Percentiles rank a stretch among this genome's conserved stretches.
These are phyloP conservation scores for Panulirus ornatus DNA, from an alignment of 1,140 invertebrate species.

Conservation along the genomic window DNA sequence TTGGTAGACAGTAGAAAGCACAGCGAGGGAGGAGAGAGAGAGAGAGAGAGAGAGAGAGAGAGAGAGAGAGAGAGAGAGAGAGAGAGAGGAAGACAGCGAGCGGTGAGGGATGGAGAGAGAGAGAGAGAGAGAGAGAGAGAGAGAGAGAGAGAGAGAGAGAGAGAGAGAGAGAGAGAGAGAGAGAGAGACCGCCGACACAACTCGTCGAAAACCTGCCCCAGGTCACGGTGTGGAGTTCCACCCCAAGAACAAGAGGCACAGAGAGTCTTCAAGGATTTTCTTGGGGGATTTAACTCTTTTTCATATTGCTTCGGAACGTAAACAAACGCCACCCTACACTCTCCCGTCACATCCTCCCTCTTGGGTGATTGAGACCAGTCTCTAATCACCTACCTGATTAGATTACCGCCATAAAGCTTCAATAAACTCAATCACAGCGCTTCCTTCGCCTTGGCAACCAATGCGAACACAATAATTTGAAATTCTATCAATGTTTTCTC, in stretches of 20 bases:
- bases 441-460: neutral
- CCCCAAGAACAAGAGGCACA: slow-evolving; percentile 41
- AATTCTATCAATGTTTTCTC: slow-evolving; percentile 58
- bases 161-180: neutral
- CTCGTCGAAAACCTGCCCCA: slow-evolving; percentile 37
- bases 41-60: slow-evolving; percentile 33
- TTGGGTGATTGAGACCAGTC: too few relatives aligned
- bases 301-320: slow-evolving; percentile 38
- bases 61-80: neutral
- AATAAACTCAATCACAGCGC: neutral
- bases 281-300: slow-evolving; percentile 20
- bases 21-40: neutral
- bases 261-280: neutral
- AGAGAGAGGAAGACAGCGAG: too few relatives aligned
- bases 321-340: neutral
- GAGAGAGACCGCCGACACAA: slow-evolving; percentile 22
- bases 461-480: slow-evolving; percentile 51
- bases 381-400: neutral
- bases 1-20: too few relatives aligned
- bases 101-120: too few relatives aligned
- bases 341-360: neutral
- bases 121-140: neutral
- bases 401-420: neutral
- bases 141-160: neutral
- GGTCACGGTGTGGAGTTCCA: slow-evolving; percentile 49